Evolutionary conservation across 2,797 vertebrate species (phyloP), one percentile per base, ranked within the genome.

Genomic region (Lepilemur septentrionalis): DNA sequence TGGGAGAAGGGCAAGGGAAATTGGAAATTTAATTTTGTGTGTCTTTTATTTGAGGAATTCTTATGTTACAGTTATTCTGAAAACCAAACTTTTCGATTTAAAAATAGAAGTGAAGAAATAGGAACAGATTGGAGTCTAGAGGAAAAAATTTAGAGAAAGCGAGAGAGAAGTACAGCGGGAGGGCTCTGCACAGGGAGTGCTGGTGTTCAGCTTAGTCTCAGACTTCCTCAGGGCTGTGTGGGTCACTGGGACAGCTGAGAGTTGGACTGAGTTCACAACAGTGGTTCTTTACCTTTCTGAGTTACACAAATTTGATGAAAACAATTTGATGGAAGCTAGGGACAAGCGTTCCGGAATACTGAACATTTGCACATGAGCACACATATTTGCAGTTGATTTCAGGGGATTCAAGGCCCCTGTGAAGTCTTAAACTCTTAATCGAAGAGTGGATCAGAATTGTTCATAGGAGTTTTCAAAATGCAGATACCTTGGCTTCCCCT

Each of bases 81-180:
- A 94, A 92, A 79, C 50, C 65, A 87, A 95, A 81, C 11, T 57
- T 92, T 95, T 85, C 67, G 67, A 15, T 80, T 96, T 98, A 97
- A 97, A 98, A 97, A 97, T 96, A 97, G 97, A 97, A 96, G 83
- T 70, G 83, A 93, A 94, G 93, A 95, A 97, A 90, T 50, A 91
- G 85, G 79, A 95, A 87, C 97, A 97, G 96, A 95, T 95, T 97
- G 96, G 80, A 87, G 70, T 89, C 86, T 84, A 87, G 28, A 80
- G 55, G 50, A 32, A 88, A 93, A 96, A n/a, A 28, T 23, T 5
- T 35, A 46, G 52, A 89, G 48, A 4, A 13, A 85, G 50, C 46
- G 78, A 35, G 81, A 86, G 35, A 82, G 55, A 95, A 73, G 10
- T 59, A 52, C n/a, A 79, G 10, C 50, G 48, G 59, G 69, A 75